Conservation (phyloP, 1,140 invertebrate species). For the Holcopasites calliopsidis region DNA sequence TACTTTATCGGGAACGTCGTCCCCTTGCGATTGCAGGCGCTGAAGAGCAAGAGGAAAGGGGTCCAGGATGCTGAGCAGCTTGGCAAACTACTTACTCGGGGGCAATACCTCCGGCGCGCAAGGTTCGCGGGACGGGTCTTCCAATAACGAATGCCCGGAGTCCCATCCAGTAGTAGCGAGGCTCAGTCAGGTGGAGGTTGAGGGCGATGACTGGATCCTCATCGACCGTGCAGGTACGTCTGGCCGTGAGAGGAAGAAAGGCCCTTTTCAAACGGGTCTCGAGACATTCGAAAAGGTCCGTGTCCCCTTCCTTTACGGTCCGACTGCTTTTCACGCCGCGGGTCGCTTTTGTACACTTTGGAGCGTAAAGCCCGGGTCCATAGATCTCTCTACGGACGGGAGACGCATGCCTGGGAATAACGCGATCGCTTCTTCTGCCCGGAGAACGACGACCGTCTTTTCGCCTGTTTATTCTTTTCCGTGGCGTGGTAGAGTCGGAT, state of each 20-base stretch:
- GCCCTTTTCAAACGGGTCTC: neutral
- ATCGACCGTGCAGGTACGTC: slow-evolving; percentile 75
- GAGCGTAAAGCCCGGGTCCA: neutral
- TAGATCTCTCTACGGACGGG: too few species aligned
- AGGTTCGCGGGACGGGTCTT: slow-evolving; percentile 66
- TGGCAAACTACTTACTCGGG: slow-evolving; percentile 81
- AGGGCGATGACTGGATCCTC: slow-evolving; percentile 82
- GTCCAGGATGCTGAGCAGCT: slow-evolving; percentile 80
- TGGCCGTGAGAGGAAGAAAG: neutral
- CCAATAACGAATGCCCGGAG: slow-evolving; percentile 67
- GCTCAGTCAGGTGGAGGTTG: slow-evolving; percentile 74
- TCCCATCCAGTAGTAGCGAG: slow-evolving; percentile 65
- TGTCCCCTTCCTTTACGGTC: neutral
- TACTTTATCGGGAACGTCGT: neutral
- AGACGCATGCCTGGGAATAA: neutral
- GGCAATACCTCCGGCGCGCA: slow-evolving; percentile 64
- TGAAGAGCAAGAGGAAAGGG: slow-evolving; percentile 58
- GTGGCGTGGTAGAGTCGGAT: too few species aligned
- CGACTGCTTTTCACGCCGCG: neutral
- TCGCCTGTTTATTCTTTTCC: neutral
- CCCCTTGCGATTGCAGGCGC: slow-evolving; percentile 48
- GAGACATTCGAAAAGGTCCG: neutral
- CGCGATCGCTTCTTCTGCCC: neutral
- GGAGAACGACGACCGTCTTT: neutral
- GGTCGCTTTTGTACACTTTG: neutral